phyloP scores from a whole-genome alignment of 2,113 vertebrate genomes.

The Leptosomus discolor region DNA sequence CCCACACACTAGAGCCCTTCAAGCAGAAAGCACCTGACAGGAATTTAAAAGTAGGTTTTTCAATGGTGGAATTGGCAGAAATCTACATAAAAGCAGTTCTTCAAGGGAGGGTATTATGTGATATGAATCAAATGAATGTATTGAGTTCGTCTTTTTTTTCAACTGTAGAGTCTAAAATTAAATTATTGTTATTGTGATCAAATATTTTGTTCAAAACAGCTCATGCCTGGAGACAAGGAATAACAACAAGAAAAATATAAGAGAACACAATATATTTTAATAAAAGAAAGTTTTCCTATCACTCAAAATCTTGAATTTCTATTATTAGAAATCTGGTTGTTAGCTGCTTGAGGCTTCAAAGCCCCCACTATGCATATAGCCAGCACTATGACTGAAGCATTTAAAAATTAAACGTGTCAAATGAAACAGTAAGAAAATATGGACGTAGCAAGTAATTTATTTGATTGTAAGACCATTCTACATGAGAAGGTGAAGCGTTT shows the following conservation, averaged over 20 bases:
- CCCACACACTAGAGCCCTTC: slow-evolving; percentile 18
- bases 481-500: neutral
- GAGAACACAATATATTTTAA: neutral
- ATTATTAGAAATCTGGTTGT: neutral
- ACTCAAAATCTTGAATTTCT: neutral
- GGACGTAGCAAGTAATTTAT: neutral
- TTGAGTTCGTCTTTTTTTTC: neutral
- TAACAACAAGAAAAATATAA: neutral
- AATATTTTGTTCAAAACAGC: neutral
- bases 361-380: neutral
- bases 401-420: neutral
- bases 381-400: neutral
- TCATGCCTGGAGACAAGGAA: neutral
- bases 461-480: neutral
- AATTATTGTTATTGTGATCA: neutral
- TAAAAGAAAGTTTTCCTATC: neutral
- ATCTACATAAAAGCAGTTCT: slow-evolving; percentile 41
- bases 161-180: neutral
- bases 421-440: neutral
- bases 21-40: slow-evolving; percentile 30
- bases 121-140: slow-evolving; percentile 24
- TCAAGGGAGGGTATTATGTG: slow-evolving; percentile 21
- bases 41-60: slow-evolving; percentile 53
- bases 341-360: neutral
- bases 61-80: slow-evolving; percentile 36